Evolutionary conservation across 64 coral and sea anemone species (phyloP), one percentile per base, ranked within the genome.

Genomic region (Dendronephthya gigantea): DNA sequence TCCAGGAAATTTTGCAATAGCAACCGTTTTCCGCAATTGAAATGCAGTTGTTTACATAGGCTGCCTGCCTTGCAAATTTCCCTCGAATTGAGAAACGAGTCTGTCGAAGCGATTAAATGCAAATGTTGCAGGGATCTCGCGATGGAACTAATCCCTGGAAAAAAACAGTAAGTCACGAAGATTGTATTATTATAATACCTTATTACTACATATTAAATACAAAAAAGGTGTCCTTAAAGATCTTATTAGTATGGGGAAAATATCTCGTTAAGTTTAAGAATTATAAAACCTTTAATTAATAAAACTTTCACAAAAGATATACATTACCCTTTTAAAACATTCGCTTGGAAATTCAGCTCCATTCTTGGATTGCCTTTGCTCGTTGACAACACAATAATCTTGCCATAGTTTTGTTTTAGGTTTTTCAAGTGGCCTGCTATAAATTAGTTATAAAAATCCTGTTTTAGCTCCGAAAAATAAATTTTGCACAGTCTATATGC

Each of bases 301-400:
- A 0, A 62, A 62, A 62, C 19, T 62, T 79, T 41, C 39, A 82
- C 12, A 88, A 9, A 68, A 83, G 16, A 59, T n/a, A 2, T 8
- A 0, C 38, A 91, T 91, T 85, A 98, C 95, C 95, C 95, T 38
- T 93, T 89, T 30, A 98, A 59, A 40, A 98, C 90, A 32, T 98
- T 98, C 16, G 88, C 95, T 83, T 98, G 95, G 83, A 91, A 98
- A 3, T 92, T 92, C 7, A 98, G 79, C 74, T 98, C 95, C 39
- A 98, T 23, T 65, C 83, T 93, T 27, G 90, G 87, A 29, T 81
- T 83, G 55, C 39, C 87, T 89, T 98, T 98, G 36, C 92, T 98
- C 49, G 86, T 98, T 34, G 92, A 93, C 91, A 86, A 93, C 34
- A 98, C 91, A 23, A 89, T 23, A n/a, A 98, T 11, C 88, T 93